A percentile compares a stretch with the other conserved stretches of the same genome.
These are phyloP conservation scores for Enteromius anoplus DNA, from an alignment of 2,797 vertebrate genomes.

Conservation along the genomic window DNA sequence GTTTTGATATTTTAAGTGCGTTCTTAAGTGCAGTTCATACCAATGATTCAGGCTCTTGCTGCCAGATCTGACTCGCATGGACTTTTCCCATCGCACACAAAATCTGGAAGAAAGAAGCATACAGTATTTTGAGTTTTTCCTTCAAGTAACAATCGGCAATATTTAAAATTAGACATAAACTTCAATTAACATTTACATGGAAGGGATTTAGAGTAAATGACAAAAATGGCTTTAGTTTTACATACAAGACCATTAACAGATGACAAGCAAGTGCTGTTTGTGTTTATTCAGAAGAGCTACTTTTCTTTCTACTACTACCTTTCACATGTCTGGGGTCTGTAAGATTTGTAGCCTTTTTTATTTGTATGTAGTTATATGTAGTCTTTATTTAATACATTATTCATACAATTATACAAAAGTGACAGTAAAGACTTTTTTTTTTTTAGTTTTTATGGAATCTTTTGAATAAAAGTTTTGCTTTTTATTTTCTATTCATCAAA, in stretches of 20 bases:
- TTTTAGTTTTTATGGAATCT: not conserved
- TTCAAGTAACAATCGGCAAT: not conserved
- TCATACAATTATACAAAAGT: not conserved
- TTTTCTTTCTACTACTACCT: not conserved
- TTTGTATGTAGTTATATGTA: not conserved
- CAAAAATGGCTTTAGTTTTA: not conserved
- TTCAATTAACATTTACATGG: not conserved
- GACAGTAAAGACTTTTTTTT: not conserved
- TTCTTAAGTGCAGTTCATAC: conserved; percentile 70
- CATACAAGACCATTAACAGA: not conserved
- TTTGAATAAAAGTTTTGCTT: not conserved
- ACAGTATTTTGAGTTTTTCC: not conserved
- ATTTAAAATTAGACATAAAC: not conserved
- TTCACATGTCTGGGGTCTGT: not conserved
- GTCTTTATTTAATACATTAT: not conserved
- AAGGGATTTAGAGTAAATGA: not conserved
- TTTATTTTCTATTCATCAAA: not conserved
- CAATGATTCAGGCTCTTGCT: conserved; percentile 83
- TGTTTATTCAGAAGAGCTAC: not conserved
- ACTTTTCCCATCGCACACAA: conserved; percentile 86
- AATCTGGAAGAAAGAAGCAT: conserved; percentile 75
- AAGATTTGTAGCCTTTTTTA: not conserved
- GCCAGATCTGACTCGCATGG: conserved; percentile 87
- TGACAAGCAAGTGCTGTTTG: not conserved
- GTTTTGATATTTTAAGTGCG: not conserved